Conservation (phyloP, 2,113 vertebrate genomes). For the Malurus alboscapulatus region DNA sequence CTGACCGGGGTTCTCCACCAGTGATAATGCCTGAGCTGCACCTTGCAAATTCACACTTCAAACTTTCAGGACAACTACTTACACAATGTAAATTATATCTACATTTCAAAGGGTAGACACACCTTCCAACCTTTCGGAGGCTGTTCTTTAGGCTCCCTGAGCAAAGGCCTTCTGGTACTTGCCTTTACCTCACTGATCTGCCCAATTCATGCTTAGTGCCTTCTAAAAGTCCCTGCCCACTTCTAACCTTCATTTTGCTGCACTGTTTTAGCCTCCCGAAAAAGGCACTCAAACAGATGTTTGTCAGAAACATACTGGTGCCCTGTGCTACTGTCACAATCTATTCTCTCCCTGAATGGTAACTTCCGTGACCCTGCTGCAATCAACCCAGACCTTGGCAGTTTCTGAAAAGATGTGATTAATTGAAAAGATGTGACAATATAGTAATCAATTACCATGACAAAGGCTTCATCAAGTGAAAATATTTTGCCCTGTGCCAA, state of each 20-base stretch:
- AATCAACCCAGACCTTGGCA: conserved; percentile 1
- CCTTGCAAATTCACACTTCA: neutral
- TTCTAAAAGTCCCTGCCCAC: neutral
- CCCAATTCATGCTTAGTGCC: neutral
- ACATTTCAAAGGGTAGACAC: neutral
- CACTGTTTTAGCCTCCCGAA: neutral
- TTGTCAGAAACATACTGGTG: neutral
- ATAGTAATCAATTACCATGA: conserved; percentile 26
- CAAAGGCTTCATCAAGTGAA: conserved; percentile 5
- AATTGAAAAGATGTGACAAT: conserved; percentile 38
- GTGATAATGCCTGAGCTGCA: neutral
- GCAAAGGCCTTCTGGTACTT: neutral
- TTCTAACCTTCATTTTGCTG: neutral
- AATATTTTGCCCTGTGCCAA: conserved; percentile 14
- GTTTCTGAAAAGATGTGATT: conserved; percentile 44
- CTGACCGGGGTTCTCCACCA: neutral
- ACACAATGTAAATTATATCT: neutral
- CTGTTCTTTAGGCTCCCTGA: neutral
- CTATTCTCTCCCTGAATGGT: neutral
- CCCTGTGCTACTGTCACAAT: neutral
- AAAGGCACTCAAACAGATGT: neutral
- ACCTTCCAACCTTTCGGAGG: neutral
- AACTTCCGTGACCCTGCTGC: conserved; percentile 23
- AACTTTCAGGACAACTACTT: neutral
- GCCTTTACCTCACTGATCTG: neutral